phyloP scores from a whole-genome alignment of 2,113 vertebrate species.

The Anhinga anhinga region DNA sequence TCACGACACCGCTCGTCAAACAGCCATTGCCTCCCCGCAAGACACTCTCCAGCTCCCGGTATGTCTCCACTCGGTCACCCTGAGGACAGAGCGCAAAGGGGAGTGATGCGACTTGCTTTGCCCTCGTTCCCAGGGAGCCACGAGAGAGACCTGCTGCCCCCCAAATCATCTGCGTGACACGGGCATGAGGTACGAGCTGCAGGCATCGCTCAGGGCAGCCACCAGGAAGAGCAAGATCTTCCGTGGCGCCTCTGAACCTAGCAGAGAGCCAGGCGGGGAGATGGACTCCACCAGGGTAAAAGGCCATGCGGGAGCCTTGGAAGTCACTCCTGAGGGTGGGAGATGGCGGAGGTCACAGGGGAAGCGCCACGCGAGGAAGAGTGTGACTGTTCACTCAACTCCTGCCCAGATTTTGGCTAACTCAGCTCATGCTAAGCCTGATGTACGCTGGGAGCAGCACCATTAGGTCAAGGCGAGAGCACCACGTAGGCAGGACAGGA shows the following conservation, averaged over 20 bases:
- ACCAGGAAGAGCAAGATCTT: neutral
- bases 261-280: neutral
- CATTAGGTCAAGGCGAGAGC: neutral
- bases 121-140: neutral
- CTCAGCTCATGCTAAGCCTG: neutral
- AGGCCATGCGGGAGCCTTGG: neutral
- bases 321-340: neutral
- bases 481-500: neutral
- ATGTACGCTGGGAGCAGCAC: neutral
- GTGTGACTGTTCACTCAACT: too few species aligned
- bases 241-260: rapidly evolving
- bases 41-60: neutral
- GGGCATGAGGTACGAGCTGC: neutral
- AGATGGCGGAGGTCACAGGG: neutral
- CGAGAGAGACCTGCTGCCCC: neutral
- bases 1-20: neutral
- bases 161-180: too few species aligned
- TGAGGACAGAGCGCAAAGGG: neutral
- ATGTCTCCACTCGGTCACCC: neutral
- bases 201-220: neutral
- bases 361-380: neutral
- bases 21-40: neutral
- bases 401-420: neutral
- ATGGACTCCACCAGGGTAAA: neutral
- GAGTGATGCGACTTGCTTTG: neutral